Evolutionary conservation across 2,888 invertebrate species (phyloP), one percentile per base, ranked within the genome.

Genomic region (Aethes cnicana): DNA sequence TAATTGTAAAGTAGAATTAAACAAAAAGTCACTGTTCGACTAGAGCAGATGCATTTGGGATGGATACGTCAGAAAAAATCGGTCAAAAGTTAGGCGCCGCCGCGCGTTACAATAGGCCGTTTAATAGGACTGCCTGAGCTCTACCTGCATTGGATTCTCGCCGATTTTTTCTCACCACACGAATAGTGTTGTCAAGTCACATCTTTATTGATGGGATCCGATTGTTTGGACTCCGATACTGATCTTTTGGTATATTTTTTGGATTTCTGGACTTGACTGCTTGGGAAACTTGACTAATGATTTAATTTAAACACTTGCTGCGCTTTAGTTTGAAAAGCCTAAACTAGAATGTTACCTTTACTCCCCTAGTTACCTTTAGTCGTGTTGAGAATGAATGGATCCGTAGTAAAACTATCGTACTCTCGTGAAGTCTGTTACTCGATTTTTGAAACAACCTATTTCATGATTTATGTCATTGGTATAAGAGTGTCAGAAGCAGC

Each of bases 101-200:
- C 66, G 41, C 23, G 30, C 26, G 61, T 62, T 67, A 84, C 84
- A 86, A 86, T 81, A 69, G 76, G 55, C 62, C 66, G 63, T 73
- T 72, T 74, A 74, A 70, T 72, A 77, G 81, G 77, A 81, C 76
- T 81, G 75, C 76, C 68, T 66, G 68, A 63, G 56, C 61, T 73
- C 69, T 86, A 86, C 86, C 86, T 86, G 86, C 59, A 63, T 57
- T 59, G 59, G 62, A 69, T 76, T 73, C 68, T 76, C 64, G 77
- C 70, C 66, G 74, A 68, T 69, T 81, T 82, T 82, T 81, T 72
- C 63, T 62, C 57, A 44, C 53, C 56, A 32, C 56, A 60, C 41
- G 47, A 60, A 63, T 64, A 63, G 62, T 66, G 58, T 60, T 71
- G 66, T 56, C 58, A 67, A 68, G 70, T 78, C 72, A 59, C 63